Base-by-base conservation (phyloP, 1,140 invertebrate genomes). In the Cherax quadricarinatus region DNA sequence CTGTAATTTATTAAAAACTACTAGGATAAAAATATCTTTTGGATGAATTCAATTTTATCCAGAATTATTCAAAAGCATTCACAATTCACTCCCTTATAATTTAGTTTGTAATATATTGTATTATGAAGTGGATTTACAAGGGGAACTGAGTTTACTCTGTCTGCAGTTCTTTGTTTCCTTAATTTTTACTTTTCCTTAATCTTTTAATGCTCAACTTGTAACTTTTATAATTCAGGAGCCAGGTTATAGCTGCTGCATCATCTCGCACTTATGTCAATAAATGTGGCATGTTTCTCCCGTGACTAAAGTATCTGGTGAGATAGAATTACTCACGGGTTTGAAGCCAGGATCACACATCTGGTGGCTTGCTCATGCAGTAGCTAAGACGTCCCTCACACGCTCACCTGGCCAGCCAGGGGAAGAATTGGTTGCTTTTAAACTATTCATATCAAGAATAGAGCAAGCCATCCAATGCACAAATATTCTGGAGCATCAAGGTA, bases 361-460 rank as follows among this genome's bases (percentile, higher is more conserved):
- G 18, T 75, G 70, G 18, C 70, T 75, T 75, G 70, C 24, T 75
- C 70, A 75, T 75, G 70, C 70, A 75, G 70, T 75, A 75, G 70
- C 70, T 30, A 70, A 75, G 70, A 30, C 70, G 70, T 75, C 70
- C 70, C 70, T 75, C 70, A 75, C 70, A 75, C 70, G 70, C 70
- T 75, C 70, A 30, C 70, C 70, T 75, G 70, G 70, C 70, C 70
- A 75, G 70, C 70, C 70, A 75, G 70, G 70, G 70, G n/a, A 21
- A 75, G 70, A 75, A 75, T 75, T 75, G 70, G 70, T 75, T 75
- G 70, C 70, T 75, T 75, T 75, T 75, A 75, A 75, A 75, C 70
- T 75, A 75, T 75, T 75, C 70, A 75, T 75, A 75, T 75, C 21
- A 75, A 75, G 70, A 75, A 75, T 75, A 75, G 70, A 75, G 70